phyloP scores from a whole-genome alignment of 2,888 invertebrate genomes.

The Proisotoma minuta region DNA sequence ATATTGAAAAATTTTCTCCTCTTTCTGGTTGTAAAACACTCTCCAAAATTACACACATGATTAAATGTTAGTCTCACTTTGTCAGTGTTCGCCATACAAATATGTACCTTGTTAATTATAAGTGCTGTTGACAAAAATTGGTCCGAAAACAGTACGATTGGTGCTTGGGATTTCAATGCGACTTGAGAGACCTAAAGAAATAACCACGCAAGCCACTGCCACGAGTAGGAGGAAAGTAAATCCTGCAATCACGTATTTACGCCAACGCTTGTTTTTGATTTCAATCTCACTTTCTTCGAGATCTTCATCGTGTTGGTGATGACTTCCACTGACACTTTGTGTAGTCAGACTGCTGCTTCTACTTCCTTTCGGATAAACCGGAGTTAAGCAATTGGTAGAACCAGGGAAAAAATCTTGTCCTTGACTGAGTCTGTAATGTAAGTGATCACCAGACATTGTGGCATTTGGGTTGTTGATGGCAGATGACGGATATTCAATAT shows the following conservation, averaged over 20 bases:
- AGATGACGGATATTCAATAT: not conserved
- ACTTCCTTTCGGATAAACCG: not conserved
- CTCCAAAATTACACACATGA: not conserved
- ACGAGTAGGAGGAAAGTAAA: conserved; percentile 20
- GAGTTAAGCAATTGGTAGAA: not conserved
- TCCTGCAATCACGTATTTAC: conserved; percentile 1
- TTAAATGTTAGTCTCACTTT: no score
- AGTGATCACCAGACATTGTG: not conserved
- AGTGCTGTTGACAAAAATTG: not conserved
- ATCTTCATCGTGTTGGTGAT: not conserved
- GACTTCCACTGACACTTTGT: not conserved
- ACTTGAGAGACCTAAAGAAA: conserved; percentile 12
- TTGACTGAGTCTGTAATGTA: not conserved
- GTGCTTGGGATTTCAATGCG: not conserved
- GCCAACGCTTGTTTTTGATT: not conserved
- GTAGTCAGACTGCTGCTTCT: conserved; percentile 2
- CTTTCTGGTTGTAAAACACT: no score
- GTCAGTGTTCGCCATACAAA: no score
- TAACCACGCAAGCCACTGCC: conserved; percentile 15
- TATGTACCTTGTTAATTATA: not conserved
- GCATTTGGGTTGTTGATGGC: not conserved
- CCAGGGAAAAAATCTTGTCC: not conserved
- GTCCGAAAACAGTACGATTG: not conserved
- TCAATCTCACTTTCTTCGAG: not conserved
- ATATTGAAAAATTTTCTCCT: no score